Evolutionary conservation across 2,888 invertebrate genomes (phyloP), one percentile per base, ranked within the genome.

Genomic region (Limulus polyphemus): DNA sequence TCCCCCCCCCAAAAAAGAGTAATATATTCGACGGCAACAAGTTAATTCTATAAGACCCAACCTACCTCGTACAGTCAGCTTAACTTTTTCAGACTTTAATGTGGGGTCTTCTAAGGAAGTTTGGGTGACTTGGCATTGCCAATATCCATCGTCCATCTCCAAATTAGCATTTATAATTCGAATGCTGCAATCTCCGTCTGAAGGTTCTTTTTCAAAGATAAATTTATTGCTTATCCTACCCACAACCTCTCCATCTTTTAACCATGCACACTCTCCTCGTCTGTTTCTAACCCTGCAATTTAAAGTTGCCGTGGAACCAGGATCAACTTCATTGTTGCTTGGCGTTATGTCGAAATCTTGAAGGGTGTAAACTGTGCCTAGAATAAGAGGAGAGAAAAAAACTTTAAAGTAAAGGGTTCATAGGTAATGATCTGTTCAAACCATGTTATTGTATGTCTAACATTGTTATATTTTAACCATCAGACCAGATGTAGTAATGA

Each of bases 251-350:
- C 90, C 89, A 79, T 92, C 90, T 78, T 91, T 91, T 77, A 92
- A 90, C 92, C 92, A 92, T 13, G 89, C 88, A 75, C 92, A 92
- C 63, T 86, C 83, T 60, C 91, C 91, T 72, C 85, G 83, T 77
- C 90, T 89, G 79, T 88, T 88, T 71, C 87, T 85, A 74, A 92
- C 85, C 77, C 87, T 84, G 78, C 92, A 92, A 73, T 84, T 84
- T 68, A 92, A 58, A 16, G 60, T 57, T 10, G 61, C 60, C 14
- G 62, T 59, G 14, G 64, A 62, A 1, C 64, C 64, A 11, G 67
- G 67, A 49, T 67, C 65, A 14, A 67, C 67, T 49, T 64, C 67
- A 4, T 57, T 46, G 55, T 67, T 62, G 11, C 62, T 57, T 5
- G 67, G 67, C 1, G 62, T 50, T 7, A 63, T 62, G 32, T 65